phyloP scores from a whole-genome alignment of 2,113 vertebrate genomes.

The Ptilorrhoa leucosticta region DNA sequence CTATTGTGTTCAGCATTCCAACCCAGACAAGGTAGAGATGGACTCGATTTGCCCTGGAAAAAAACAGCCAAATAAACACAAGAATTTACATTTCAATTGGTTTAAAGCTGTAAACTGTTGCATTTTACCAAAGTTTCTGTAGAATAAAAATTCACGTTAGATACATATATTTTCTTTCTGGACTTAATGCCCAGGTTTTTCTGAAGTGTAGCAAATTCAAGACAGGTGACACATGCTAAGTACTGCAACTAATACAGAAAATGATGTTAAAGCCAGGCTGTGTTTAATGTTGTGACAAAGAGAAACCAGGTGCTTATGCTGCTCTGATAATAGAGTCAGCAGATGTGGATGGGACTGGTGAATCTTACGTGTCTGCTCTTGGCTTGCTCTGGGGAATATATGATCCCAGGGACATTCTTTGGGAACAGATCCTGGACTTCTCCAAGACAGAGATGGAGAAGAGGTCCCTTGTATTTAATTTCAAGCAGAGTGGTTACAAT shows the following conservation, averaged over 20 bases:
- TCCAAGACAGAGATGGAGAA: neutral
- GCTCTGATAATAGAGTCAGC: neutral
- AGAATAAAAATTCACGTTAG: neutral
- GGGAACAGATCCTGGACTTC: neutral
- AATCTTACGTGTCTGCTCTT: neutral
- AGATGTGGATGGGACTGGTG: neutral
- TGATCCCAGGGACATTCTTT: neutral
- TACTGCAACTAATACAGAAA: neutral
- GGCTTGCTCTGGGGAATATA: neutral
- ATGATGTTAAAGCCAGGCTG: neutral
- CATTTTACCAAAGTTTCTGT: neutral
- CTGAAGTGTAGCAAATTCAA: neutral
- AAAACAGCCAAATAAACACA: neutral
- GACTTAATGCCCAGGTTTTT: neutral
- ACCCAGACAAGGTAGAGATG: slow-evolving; percentile 76
- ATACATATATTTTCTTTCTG: neutral
- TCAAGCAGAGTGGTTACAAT: neutral
- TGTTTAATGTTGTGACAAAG: neutral
- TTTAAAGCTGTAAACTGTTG: neutral
- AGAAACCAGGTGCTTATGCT: neutral
- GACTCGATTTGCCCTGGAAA: slow-evolving; percentile 64
- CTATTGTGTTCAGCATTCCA: slow-evolving; percentile 71
- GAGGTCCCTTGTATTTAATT: neutral
- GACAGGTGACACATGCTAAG: neutral
- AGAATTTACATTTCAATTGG: neutral